Conservation (phyloP, 2,797 vertebrate species). For the Phaenicophaeus curvirostris region DNA sequence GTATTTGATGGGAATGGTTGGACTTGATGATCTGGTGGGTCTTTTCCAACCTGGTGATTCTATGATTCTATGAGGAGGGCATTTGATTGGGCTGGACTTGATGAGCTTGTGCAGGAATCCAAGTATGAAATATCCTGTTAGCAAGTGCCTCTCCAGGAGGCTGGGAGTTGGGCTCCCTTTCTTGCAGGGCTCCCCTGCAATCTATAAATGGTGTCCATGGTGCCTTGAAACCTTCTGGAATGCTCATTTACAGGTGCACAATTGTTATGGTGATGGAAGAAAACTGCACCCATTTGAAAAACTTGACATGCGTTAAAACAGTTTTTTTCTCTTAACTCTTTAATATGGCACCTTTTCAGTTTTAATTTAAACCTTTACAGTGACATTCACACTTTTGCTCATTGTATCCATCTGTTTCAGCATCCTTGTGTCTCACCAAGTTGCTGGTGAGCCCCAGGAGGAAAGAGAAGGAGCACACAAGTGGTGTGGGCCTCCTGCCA, state of each 20-base stretch:
- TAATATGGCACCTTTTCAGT: not conserved
- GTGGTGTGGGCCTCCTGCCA: not conserved
- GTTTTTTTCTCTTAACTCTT: not conserved
- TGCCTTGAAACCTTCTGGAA: not conserved
- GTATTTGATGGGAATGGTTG: no score
- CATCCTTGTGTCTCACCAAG: not conserved
- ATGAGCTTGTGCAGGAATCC: not conserved
- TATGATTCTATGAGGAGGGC: no score
- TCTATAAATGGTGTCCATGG: not conserved
- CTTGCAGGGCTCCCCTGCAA: rapidly evolving
- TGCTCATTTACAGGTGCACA: not conserved
- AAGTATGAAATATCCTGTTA: rapidly evolving
- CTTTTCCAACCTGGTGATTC: no score
- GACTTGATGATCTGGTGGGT: no score
- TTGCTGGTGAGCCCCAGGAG: not conserved
- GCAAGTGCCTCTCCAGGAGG: not conserved
- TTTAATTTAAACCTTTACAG: not conserved
- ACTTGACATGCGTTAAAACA: rapidly evolving
- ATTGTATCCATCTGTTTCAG: rapidly evolving
- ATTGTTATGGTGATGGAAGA: not conserved
- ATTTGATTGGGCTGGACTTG: not conserved
- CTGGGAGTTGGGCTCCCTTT: not conserved
- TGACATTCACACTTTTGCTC: rapidly evolving
- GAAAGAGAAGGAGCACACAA: rapidly evolving
- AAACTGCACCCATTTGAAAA: not conserved